Evolutionary conservation across 2,113 vertebrate genomes (phyloP).

Genomic region (Dicrurus megarhynchus): DNA sequence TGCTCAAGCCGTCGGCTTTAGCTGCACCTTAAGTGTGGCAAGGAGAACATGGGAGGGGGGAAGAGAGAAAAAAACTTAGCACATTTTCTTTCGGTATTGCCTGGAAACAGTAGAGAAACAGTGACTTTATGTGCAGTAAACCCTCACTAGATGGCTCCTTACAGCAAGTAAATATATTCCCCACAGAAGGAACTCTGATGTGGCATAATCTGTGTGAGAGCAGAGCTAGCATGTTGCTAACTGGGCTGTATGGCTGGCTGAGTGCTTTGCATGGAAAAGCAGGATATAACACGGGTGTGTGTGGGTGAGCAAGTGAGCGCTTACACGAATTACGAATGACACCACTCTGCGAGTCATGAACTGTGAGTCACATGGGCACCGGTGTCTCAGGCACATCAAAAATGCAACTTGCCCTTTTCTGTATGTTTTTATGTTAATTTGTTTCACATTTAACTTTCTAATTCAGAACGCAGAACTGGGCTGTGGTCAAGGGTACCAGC

Average conservation of each 20-base stretch:
- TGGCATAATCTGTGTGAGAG: neutral
- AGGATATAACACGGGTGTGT: neutral
- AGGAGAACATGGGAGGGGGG: neutral
- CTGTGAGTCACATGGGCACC: slow-evolving; percentile 10
- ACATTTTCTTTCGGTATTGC: neutral
- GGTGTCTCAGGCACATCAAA: neutral
- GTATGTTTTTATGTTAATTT: neutral
- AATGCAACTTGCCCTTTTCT: neutral
- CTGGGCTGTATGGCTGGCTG: neutral
- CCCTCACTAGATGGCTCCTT: slow-evolving; percentile 67
- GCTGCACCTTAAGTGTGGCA: neutral
- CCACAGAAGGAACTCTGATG: neutral
- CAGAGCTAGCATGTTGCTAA: neutral
- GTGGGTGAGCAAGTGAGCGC: neutral
- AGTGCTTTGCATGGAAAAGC: neutral
- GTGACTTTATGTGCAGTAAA: slow-evolving; percentile 27
- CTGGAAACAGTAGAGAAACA: neutral
- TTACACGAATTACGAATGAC: neutral
- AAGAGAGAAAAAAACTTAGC: neutral
- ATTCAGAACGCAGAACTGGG: neutral
- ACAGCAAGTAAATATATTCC: slow-evolving; percentile 42
- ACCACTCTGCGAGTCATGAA: neutral
- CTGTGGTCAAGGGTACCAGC: neutral
- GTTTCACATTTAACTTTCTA: neutral
- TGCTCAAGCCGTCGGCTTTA: neutral